Evolutionary conservation across 2,888 invertebrate genomes (phyloP).

Genomic region (Frankliniella fusca): DNA sequence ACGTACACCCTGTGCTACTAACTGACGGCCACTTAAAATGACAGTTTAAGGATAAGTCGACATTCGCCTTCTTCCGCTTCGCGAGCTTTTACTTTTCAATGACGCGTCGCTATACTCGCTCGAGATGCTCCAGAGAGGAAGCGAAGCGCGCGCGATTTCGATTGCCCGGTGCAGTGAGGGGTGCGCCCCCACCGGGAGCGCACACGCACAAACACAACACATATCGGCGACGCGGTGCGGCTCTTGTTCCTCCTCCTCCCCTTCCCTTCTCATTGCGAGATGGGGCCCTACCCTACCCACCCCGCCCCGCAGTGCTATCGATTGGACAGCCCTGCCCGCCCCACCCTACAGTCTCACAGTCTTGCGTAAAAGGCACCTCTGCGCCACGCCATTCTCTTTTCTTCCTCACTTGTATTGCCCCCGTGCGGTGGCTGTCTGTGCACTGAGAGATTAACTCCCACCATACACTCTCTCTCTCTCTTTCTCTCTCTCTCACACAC

Average conservation of each 20-base stretch:
- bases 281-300: background rate
- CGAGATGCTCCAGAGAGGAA: no score
- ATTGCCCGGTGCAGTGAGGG: no score
- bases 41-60: no score
- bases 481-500: no score
- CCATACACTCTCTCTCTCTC: background rate
- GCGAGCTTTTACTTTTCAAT: no score
- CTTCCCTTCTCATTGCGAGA: background rate
- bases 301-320: background rate
- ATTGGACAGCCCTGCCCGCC: background rate
- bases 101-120: no score
- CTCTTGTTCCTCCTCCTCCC: background rate
- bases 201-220: background rate
- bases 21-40: no score
- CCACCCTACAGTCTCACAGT: background rate
- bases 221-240: background rate
- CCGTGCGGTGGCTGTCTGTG: background rate
- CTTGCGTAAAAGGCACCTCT: constrained; percentile 1
- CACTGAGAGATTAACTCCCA: constrained; percentile 21
- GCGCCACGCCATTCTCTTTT: background rate
- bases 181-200: no score
- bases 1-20: no score
- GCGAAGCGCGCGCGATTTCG: no score
- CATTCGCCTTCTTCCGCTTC: no score
- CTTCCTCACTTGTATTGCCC: constrained; percentile 4